Conservation (phyloP, 1,140 invertebrate genomes). For the Condylostylus longicornis region DNA sequence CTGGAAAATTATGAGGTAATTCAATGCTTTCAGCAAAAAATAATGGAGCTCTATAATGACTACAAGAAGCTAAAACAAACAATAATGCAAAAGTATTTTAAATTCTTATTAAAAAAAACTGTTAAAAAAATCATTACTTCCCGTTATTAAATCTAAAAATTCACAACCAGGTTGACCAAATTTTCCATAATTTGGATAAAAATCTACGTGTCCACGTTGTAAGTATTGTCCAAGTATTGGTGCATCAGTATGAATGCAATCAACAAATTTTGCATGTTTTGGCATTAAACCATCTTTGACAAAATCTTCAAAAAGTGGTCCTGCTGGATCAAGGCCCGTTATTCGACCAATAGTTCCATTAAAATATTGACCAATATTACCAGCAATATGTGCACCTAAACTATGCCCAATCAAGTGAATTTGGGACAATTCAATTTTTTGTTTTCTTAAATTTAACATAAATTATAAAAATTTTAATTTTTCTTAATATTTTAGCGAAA, state of each 20-base stretch:
- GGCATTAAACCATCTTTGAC: constrained; percentile 32
- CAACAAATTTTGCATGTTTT: constrained; percentile 37
- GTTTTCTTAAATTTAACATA: constrained; percentile 10
- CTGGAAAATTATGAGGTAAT: constrained; percentile 17
- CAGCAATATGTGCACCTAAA: constrained; percentile 41
- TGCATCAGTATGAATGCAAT: constrained; percentile 41
- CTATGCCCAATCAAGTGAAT: constrained; percentile 44
- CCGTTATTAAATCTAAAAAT: constrained; percentile 19
- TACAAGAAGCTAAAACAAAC: constrained; percentile 10
- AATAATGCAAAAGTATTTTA: neutral
- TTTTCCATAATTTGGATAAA: constrained; percentile 45
- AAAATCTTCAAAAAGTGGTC: constrained; percentile 38
- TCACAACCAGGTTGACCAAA: constrained; percentile 48
- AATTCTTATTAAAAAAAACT: constrained; percentile 16
- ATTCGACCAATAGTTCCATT: constrained; percentile 33
- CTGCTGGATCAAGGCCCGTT: constrained; percentile 43
- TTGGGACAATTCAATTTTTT: constrained; percentile 20
- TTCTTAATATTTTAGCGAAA: no score
- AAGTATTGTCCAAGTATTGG: constrained; percentile 40
- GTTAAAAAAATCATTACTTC: constrained; percentile 24
- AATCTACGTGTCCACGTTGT: constrained; percentile 41
- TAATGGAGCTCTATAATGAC: constrained; percentile 24
- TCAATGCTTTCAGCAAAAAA: constrained; percentile 24
- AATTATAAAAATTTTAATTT: no score
- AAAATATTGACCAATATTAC: constrained; percentile 38